Conservation (phyloP, 2,113 vertebrate genomes). For the Amblyopsis rosae region DNA sequence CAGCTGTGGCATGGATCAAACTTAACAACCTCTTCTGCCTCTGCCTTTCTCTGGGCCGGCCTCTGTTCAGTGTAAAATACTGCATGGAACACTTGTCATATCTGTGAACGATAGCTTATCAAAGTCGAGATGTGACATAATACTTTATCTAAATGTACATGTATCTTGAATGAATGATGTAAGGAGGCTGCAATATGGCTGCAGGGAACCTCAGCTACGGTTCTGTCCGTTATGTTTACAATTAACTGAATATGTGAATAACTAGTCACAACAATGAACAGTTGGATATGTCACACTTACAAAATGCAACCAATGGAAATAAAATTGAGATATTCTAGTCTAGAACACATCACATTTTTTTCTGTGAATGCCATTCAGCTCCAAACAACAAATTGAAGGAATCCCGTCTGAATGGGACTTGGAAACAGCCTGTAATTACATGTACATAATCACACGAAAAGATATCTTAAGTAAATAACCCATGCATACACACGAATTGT, state of each 20-base stretch:
- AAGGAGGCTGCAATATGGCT: slow-evolving; percentile 53
- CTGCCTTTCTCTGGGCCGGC: slow-evolving; percentile 1
- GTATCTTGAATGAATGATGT: slow-evolving; percentile 50
- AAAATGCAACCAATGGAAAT: too few species aligned
- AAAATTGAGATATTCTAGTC: too few species aligned
- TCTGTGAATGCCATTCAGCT: too few species aligned
- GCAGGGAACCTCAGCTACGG: slow-evolving; percentile 3
- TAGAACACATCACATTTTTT: too few species aligned
- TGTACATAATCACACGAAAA: slow-evolving; percentile 6
- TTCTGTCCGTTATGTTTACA: too few species aligned
- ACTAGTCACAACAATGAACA: too few species aligned
- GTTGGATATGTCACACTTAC: too few species aligned
- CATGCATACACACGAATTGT: slow-evolving; percentile 11
- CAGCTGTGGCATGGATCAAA: slow-evolving; percentile 11
- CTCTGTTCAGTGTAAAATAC: background rate
- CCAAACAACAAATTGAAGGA: too few species aligned
- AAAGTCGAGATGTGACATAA: background rate
- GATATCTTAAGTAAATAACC: background rate
- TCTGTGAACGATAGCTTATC: background rate
- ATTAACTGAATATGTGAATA: too few species aligned
- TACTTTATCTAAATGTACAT: slow-evolving; percentile 13
- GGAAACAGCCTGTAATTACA: slow-evolving; percentile 17
- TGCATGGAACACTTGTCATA: background rate
- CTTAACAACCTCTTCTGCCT: background rate
- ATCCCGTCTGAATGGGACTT: too few species aligned